These are phyloP conservation scores for Pterostichus madidus DNA, from an alignment of 2,888 invertebrate genomes.

Conservation along the genomic window DNA sequence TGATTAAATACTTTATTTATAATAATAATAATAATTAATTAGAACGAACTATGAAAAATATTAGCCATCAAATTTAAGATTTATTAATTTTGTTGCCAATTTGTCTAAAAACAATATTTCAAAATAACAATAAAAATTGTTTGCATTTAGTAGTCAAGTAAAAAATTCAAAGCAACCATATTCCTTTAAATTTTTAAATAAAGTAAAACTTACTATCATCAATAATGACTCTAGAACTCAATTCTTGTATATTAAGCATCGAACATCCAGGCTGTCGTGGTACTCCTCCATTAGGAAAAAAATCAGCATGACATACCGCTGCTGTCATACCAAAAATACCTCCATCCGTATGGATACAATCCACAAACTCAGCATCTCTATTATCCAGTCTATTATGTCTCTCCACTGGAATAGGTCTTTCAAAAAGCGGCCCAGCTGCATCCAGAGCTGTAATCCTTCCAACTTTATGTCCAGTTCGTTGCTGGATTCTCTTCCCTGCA, in stretches of 20 bases:
- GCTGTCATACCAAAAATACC: slow-evolving; percentile 75
- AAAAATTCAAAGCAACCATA: not conserved
- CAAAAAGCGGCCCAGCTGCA: slow-evolving; percentile 76
- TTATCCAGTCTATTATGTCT: slow-evolving; percentile 73
- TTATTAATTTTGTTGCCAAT: too few relatives aligned
- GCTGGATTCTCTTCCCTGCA: slow-evolving; percentile 55
- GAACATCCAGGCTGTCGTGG: slow-evolving; percentile 76
- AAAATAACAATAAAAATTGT: not conserved
- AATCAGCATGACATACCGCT: slow-evolving; percentile 75
- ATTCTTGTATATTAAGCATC: slow-evolving; percentile 46
- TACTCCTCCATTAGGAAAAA: slow-evolving; percentile 76
- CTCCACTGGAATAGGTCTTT: slow-evolving; percentile 70
- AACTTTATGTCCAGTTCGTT: slow-evolving; percentile 72
- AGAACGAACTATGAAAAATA: too few relatives aligned
- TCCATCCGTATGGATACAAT: slow-evolving; percentile 76
- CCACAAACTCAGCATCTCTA: slow-evolving; percentile 75
- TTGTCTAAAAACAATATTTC: not conserved
- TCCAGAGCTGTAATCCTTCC: slow-evolving; percentile 77
- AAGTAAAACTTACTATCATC: slow-evolving; percentile 60
- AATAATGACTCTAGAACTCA: slow-evolving; percentile 62
- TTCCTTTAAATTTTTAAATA: not conserved
- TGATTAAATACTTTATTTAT: too few relatives aligned
- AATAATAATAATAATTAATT: too few relatives aligned
- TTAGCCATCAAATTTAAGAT: too few relatives aligned
- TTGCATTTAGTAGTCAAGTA: not conserved